These are phyloP conservation scores for Ectropis grisescens DNA, from an alignment of 1,140 invertebrate species.

Conservation along the genomic window DNA sequence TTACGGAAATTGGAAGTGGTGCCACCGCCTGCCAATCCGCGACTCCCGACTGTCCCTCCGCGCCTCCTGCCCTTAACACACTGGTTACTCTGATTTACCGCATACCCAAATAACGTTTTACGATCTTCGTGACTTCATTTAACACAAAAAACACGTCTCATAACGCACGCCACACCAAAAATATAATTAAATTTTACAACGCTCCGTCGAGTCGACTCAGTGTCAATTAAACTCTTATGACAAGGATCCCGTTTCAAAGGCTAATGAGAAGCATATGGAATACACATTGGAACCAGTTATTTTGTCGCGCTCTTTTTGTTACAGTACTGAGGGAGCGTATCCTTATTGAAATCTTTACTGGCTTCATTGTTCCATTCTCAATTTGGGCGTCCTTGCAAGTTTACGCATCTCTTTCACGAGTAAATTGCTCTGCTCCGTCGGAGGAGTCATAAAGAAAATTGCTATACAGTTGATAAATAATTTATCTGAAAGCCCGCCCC, in stretches of 20 bases:
- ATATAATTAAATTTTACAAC: conserved; percentile 9
- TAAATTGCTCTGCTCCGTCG: conserved; percentile 65
- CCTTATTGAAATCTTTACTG: conserved; percentile 43
- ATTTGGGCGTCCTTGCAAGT: conserved; percentile 62
- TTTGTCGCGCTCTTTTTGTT: conserved; percentile 4
- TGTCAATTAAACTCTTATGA: conserved; percentile 40
- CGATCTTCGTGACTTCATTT: conserved; percentile 2
- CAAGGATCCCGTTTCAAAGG: conserved; percentile 34
- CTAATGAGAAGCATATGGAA: conserved; percentile 43
- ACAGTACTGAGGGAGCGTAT: conserved; percentile 9
- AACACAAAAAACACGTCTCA: too few relatives aligned
- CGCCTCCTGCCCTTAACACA: too few relatives aligned
- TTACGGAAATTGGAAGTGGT: conserved; percentile 55
- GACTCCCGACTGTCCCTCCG: too few relatives aligned
- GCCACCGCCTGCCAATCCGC: conserved; percentile 12
- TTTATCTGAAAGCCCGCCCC: conserved; percentile 66
- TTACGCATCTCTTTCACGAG: conserved; percentile 64
- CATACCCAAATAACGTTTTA: conserved; percentile 3
- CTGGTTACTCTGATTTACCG: conserved; percentile 7
- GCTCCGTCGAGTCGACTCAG: conserved; percentile 28
- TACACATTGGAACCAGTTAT: conserved; percentile 8
- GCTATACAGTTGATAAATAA: conserved; percentile 70
- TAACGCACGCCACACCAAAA: conserved; percentile 1
- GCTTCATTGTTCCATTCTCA: conserved; percentile 45
- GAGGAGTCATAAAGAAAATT: conserved; percentile 70